phyloP scores from a whole-genome alignment of 2,113 vertebrate species.

The Haplotaxodon microlepis region DNA sequence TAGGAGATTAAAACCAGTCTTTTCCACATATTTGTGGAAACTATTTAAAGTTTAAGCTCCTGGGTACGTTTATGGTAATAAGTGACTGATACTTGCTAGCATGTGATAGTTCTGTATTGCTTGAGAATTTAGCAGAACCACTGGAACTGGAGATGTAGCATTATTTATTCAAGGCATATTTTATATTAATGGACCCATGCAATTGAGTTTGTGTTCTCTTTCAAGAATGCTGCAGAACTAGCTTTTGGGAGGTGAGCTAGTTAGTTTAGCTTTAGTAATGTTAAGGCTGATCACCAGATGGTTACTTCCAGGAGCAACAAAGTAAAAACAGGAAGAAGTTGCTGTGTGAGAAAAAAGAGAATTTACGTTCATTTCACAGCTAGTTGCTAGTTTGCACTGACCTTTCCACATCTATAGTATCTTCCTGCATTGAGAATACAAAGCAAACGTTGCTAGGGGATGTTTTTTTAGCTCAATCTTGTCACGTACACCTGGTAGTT shows the following conservation, averaged over 20 bases:
- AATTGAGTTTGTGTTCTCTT: neutral
- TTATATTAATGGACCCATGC: neutral
- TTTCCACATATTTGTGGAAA: neutral
- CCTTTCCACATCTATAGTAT: neutral
- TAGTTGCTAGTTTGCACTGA: neutral
- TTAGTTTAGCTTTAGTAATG: neutral
- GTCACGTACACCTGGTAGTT: neutral
- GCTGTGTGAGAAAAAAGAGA: neutral
- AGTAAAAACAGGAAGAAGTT: neutral
- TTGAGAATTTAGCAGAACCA: neutral
- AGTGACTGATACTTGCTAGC: neutral
- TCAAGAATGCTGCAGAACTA: neutral
- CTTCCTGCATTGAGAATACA: neutral
- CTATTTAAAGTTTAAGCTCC: neutral
- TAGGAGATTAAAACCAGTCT: neutral
- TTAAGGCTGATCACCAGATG: neutral
- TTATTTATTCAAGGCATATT: neutral
- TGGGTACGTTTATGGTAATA: neutral
- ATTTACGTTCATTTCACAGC: neutral
- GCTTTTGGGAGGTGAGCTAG: neutral
- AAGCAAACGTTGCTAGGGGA: rapidly evolving
- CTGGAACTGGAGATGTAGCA: neutral
- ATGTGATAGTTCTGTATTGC: neutral
- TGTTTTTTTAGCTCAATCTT: neutral
- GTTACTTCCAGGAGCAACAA: neutral